Percentiles rank a stretch among this genome's conserved stretches.
These are phyloP conservation scores for Tetramorium parvispinum DNA, from an alignment of 1,140 invertebrate genomes.

Conservation along the genomic window DNA sequence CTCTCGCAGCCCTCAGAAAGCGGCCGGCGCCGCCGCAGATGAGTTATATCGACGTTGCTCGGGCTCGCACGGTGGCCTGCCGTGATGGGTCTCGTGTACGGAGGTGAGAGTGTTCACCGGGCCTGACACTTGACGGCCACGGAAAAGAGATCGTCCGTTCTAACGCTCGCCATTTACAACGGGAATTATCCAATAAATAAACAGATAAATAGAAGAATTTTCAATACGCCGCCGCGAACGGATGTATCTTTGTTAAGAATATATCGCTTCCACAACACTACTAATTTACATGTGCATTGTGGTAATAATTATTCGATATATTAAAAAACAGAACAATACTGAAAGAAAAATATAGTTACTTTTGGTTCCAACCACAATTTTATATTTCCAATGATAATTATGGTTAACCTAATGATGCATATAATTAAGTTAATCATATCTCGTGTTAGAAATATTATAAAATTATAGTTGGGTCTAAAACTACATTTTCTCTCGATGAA, in stretches of 20 bases:
- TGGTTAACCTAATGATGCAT: no score
- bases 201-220: constrained; percentile 34
- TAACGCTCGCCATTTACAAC: constrained; percentile 44
- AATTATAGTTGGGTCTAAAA: no score
- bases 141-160: constrained; percentile 69
- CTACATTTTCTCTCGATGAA: no score
- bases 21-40: constrained; percentile 65
- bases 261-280: not conserved
- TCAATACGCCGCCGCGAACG: not conserved
- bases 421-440: no score
- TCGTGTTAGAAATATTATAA: no score
- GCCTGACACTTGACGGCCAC: constrained; percentile 76
- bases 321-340: not conserved
- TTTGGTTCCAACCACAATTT: no score
- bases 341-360: not conserved
- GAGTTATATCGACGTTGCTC: constrained; percentile 74
- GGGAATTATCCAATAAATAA: constrained; percentile 48
- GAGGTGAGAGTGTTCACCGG: constrained; percentile 73
- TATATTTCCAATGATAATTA: no score
- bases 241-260: not conserved
- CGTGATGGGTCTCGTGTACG: constrained; percentile 61
- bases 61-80: constrained; percentile 75
- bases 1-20: constrained; percentile 64
- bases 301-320: not conserved
- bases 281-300: not conserved